Evolutionary conservation across 2,113 vertebrate species (phyloP), one percentile per base, ranked within the genome.

Genomic region (Aptenodytes patagonicus): DNA sequence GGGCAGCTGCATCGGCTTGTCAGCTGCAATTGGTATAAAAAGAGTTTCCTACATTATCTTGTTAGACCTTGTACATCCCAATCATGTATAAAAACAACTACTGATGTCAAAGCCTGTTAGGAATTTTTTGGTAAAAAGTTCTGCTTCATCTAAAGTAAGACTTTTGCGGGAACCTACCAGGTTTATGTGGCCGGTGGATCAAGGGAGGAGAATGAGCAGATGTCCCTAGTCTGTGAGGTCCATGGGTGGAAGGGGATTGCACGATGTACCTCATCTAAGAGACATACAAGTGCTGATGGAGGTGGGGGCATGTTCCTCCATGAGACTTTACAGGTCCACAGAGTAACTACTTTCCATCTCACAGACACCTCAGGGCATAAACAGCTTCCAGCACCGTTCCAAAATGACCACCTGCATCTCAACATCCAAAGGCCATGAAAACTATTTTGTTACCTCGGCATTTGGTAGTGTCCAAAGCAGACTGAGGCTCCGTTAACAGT

Each of bases 211-310:
- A 73, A 47, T 10, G 3, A 80, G 9, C 24, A n/a, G 10, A 25
- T 71, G 44, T 40, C 36, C 3, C 11, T 65, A 9, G 11, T 22
- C 36, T 65, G 13, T 73, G 58, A 61, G 20, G 17, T 65, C 18
- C 0, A 0, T 54, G 28, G 7, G 5, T 26, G 8, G 44, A 65
- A 70, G 8, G 5, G 5, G 12, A 22, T 17, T 61, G 7, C 17
- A 20, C 11, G n/a, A 36, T 34, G 11, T 34, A 26, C 13, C 14
- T 78, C 7, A 25, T 29, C 15, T 13, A 46, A 79, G 55, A 70
- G 19, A 28, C 3, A 17, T 6, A 10, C 2, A 46, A 19, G 8
- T 64, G 25, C 49, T 70, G 36, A 51, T n/a, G 36, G 18, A 61
- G 10, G 6, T 77, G 21, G 31, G 12, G 7, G 3, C 11, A 36